These are phyloP conservation scores for Pipistrellus pipistrellus DNA, from an alignment of 2,797 vertebrate genomes.

Conservation along the genomic window DNA sequence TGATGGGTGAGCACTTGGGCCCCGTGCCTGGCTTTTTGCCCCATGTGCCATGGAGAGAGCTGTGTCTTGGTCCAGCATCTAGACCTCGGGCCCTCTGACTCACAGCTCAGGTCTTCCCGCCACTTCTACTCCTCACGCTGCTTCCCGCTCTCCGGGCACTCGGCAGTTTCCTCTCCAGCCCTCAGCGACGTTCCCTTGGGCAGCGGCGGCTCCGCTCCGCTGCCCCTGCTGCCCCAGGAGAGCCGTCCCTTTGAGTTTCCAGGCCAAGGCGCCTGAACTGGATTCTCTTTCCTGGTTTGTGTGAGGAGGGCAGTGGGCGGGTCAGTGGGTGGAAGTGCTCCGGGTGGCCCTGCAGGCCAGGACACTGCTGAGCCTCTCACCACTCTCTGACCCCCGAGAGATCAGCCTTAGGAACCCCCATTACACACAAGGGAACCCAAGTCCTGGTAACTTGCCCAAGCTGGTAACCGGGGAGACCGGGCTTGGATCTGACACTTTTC, in stretches of 20 bases:
- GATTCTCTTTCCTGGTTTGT: neutral
- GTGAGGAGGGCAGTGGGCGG: neutral
- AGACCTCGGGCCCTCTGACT: neutral
- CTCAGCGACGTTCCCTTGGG: neutral
- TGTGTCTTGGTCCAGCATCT: neutral
- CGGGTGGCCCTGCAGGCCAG: neutral
- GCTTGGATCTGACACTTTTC: neutral
- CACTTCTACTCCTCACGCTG: neutral
- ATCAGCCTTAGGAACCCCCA: neutral
- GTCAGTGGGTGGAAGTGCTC: fast-evolving
- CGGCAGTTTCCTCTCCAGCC: neutral
- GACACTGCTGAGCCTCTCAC: neutral
- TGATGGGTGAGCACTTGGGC: neutral
- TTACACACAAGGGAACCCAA: neutral
- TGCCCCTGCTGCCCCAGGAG: neutral
- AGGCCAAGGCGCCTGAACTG: neutral
- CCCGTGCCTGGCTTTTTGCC: neutral
- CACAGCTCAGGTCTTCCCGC: neutral
- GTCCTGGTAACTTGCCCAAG: neutral
- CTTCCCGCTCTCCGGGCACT: neutral
- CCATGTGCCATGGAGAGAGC: neutral
- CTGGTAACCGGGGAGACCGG: neutral
- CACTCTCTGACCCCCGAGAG: neutral
- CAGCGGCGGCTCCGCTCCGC: neutral
- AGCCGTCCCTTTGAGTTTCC: neutral